These are phyloP conservation scores for Drosophila sproati DNA, from an alignment of 1,140 invertebrate species.

Conservation along the genomic window DNA sequence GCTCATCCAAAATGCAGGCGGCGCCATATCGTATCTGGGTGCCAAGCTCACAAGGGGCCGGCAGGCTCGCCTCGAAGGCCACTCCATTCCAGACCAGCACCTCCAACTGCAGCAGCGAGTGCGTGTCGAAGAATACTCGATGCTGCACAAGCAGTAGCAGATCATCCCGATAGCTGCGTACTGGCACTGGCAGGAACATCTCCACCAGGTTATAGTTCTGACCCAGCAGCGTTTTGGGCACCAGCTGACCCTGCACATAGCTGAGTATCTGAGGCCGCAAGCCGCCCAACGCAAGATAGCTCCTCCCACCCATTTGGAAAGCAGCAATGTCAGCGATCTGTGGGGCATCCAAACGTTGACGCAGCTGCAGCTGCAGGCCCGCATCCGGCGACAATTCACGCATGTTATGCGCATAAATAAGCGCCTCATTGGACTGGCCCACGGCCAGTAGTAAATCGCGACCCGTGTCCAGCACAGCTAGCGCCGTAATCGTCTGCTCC, in stretches of 20 bases:
- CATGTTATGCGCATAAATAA: constrained; percentile 60
- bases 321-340: constrained; percentile 51
- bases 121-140: constrained; percentile 81
- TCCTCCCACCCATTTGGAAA: constrained; percentile 84
- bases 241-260: constrained; percentile 71
- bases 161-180: constrained; percentile 85
- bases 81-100: constrained; percentile 85
- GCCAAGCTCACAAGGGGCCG: constrained; percentile 82
- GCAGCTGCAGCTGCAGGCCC: constrained; percentile 49
- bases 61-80: constrained; percentile 85
- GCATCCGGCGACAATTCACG: constrained; percentile 5
- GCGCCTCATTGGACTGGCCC: constrained; percentile 56
- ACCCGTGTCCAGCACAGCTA: constrained; percentile 67
- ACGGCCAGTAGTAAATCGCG: constrained; percentile 70
- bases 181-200: constrained; percentile 84
- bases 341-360: constrained; percentile 46
- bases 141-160: constrained; percentile 85
- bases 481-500: constrained; percentile 33
- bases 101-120: constrained; percentile 84
- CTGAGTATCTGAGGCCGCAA: constrained; percentile 82
- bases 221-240: constrained; percentile 75
- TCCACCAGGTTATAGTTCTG: constrained; percentile 79
- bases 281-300: constrained; percentile 85
- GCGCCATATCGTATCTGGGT: constrained; percentile 67
- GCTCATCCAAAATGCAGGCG: constrained; percentile 83